Evolutionary conservation across 2,113 vertebrate species (phyloP).

Genomic region (Ondatra zibethicus): DNA sequence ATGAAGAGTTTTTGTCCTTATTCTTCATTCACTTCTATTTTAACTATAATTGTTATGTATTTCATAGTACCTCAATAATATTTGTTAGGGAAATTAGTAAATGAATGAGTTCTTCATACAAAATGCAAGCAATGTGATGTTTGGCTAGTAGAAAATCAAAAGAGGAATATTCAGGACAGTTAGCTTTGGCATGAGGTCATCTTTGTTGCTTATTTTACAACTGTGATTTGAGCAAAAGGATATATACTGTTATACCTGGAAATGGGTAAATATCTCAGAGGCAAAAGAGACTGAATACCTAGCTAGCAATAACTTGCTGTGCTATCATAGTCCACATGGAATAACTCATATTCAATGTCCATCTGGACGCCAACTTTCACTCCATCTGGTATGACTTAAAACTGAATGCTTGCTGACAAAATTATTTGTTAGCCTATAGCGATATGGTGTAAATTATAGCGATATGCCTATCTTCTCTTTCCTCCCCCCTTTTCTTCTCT

Average conservation of each 20-base stretch:
- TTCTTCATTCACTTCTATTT: background rate
- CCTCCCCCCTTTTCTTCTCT: too few relatives aligned
- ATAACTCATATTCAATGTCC: conserved; percentile 18
- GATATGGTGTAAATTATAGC: background rate
- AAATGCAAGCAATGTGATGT: background rate
- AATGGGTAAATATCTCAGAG: background rate
- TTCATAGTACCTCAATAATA: background rate
- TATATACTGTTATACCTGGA: background rate
- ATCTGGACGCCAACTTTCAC: conserved; percentile 56
- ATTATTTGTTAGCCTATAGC: conserved; percentile 43
- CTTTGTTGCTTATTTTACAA: background rate
- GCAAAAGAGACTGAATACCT: background rate
- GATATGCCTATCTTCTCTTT: background rate
- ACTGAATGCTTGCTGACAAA: conserved; percentile 38
- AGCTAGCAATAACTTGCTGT: background rate
- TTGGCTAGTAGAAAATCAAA: background rate
- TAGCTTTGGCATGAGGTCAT: background rate
- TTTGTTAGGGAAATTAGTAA: background rate
- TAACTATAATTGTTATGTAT: background rate
- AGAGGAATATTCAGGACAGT: background rate
- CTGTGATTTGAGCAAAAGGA: background rate
- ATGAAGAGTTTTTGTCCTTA: background rate
- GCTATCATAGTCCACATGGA: conserved; percentile 40
- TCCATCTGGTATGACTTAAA: conserved; percentile 60
- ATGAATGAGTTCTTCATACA: background rate